Evolutionary conservation across 2,113 vertebrate species (phyloP).

Genomic region (Pelmatolapia mariae): DNA sequence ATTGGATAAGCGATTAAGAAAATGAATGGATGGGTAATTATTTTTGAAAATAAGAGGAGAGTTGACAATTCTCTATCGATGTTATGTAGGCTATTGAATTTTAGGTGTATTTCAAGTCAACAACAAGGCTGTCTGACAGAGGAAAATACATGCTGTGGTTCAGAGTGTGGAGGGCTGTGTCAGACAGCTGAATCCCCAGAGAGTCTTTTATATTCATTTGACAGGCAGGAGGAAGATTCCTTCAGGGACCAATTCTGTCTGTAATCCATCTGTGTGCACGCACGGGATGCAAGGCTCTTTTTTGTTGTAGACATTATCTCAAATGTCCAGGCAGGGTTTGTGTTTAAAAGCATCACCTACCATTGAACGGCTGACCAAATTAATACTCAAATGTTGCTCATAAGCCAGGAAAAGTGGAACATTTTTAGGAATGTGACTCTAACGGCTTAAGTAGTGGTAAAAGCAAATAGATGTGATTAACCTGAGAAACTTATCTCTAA

Average conservation of each 20-base stretch:
- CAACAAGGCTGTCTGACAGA: conserved; percentile 3
- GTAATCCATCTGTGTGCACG: not conserved
- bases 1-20: not conserved
- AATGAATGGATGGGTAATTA: not conserved
- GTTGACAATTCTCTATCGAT: not conserved
- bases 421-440: not conserved
- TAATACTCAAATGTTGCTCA: not conserved
- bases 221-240: not conserved
- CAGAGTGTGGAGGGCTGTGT: not conserved
- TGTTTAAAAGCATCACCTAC: not conserved
- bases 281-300: not conserved
- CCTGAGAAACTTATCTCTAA: not conserved
- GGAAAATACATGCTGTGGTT: not conserved
- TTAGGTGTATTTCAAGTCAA: not conserved
- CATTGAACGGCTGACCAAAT: not conserved
- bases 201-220: conserved; percentile 2
- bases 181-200: not conserved
- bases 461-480: not conserved
- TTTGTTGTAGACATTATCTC: not conserved
- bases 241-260: not conserved
- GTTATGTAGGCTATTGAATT: not conserved
- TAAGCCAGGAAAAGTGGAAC: not conserved
- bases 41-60: not conserved
- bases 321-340: not conserved
- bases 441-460: not conserved